A percentile compares a stretch with the other conserved stretches of the same genome.
Conservation (phyloP, 1,140 invertebrate species). For the Papilio polyxenes region DNA sequence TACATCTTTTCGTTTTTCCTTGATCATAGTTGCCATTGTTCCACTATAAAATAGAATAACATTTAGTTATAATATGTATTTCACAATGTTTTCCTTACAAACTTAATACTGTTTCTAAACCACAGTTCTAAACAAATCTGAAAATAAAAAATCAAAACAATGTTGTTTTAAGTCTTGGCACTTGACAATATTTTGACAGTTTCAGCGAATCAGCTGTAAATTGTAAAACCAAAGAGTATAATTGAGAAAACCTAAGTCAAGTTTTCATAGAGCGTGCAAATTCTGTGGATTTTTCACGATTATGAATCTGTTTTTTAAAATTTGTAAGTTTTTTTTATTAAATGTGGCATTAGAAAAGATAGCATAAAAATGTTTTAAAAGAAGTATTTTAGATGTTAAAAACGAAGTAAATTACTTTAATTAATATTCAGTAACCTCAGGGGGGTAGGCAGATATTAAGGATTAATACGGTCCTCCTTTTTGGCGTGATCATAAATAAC, state of each 20-base stretch:
- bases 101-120: not conserved
- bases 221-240: not conserved
- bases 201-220: not conserved
- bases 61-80: not conserved
- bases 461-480: no score
- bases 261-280: not conserved
- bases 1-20: conserved; percentile 68
- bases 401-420: no score
- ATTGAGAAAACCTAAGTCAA: not conserved
- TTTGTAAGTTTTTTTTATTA: no score
- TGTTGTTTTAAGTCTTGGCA: not conserved
- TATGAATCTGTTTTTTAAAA: no score
- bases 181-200: not conserved
- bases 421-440: no score
- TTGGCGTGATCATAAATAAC: no score
- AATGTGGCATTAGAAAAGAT: no score
- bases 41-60: conserved; percentile 29
- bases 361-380: no score
- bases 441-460: not conserved
- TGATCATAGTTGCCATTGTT: conserved; percentile 68
- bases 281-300: not conserved
- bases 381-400: no score
- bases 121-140: not conserved
- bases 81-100: not conserved
- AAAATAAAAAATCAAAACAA: conserved; percentile 9